phyloP scores from a whole-genome alignment of 1,140 invertebrate genomes.

The Scylla paramamosain region DNA sequence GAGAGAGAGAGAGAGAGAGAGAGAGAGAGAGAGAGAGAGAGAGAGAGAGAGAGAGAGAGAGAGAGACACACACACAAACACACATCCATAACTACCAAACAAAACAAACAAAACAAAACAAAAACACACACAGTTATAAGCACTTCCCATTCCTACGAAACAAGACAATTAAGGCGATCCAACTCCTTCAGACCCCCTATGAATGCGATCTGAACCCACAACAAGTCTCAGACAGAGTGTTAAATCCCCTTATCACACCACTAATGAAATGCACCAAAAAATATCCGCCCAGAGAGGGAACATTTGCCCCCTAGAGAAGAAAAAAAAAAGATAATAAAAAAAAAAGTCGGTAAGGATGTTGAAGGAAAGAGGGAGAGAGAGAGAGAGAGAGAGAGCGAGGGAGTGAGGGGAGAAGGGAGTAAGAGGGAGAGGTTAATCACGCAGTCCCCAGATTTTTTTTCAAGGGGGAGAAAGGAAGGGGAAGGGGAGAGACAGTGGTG shows the following conservation, averaged over 20 bases:
- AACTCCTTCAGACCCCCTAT: not conserved
- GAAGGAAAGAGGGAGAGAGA: conserved; percentile 22
- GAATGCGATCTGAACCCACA: not conserved
- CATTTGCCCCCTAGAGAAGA: not conserved
- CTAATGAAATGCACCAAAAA: not conserved
- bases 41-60: too few relatives aligned
- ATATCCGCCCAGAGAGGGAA: not conserved
- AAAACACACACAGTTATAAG: not conserved
- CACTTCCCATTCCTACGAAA: not conserved
- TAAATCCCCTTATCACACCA: conserved; percentile 2
- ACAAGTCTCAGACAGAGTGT: not conserved
- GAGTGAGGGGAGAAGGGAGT: not conserved
- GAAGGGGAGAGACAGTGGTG: not conserved
- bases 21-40: too few relatives aligned
- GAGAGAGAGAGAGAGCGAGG: conserved; percentile 1
- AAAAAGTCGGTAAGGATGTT: conserved; percentile 31
- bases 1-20: too few relatives aligned
- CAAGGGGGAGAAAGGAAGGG: not conserved
- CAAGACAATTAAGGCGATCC: not conserved
- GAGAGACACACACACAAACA: not conserved
- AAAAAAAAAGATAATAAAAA: not conserved
- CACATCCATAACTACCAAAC: not conserved
- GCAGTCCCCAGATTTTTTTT: conserved; percentile 48
- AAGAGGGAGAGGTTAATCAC: conserved; percentile 64
- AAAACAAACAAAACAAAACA: not conserved